Evolutionary conservation across 64 coral and sea anemone species (phyloP), one percentile per base, ranked within the genome.

Genomic region (Montipora foliosa): DNA sequence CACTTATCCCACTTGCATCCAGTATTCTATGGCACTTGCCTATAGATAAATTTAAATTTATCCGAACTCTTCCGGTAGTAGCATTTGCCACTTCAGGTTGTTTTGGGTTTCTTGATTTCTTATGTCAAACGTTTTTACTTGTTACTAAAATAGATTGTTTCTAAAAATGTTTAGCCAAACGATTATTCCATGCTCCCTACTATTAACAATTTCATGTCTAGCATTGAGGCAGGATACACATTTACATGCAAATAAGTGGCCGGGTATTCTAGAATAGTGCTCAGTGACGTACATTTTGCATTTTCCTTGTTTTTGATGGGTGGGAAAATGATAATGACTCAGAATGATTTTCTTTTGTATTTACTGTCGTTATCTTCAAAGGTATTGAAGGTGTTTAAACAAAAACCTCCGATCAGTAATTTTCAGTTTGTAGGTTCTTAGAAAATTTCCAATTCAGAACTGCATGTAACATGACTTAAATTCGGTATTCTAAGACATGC

Each of bases 101-200:
- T 72, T 22, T 22, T 71, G 48, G 47, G 46, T 11, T 49, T 20
- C 21, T 59, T 51, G 68, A 37, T 37, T 37, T 37, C 37, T 44
- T 8, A 45, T 12, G 47, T 17, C 46, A 10, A 67, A 68, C 62
- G 67, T 72, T 62, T 72, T 86, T 86, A 86, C 66, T 49, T 86
- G 9, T 67, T 47, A 9, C 60, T 67, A 13, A 0, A 49, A 59
- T 72, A 5, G 3, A 11, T 19, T 72, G 7, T 86, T 72, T 49
- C 71, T 17, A 22, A n/a, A 67, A 20, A 48, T 68, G 19, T 71
- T 19, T 47, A 47, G 62, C 2, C 67, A 70, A 72, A 71, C 71
- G 0, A 37, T 17, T 51, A 5, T 46, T 72, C 15, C 47, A 2
- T 86, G 51, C 5, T 49, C 13, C 49, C 15, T 3, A 72, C 6